Base-by-base conservation (phyloP, 2,888 invertebrate species). In the Acleris holmiana region DNA sequence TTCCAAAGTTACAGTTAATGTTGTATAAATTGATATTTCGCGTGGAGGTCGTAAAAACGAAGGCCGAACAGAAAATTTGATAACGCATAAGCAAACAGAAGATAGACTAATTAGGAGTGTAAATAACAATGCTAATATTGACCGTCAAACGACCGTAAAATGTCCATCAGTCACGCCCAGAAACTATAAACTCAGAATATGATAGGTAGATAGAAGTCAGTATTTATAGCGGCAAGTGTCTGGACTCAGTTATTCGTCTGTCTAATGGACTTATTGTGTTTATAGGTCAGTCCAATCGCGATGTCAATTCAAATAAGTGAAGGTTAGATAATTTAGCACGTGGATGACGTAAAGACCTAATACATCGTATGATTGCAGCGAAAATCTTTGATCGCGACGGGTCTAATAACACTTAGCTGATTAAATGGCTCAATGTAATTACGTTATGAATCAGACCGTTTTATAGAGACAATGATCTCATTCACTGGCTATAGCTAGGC, bases 211-310 rank as follows among this genome's bases (percentile, higher is more conserved):
- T 15, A 29, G 35, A 4, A 35, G 35, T 13, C 69, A 70, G 73
- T 76, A 80, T 80, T 79, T 79, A 82, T 75, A 75, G 71, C 69
- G 68, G 21, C 55, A 53, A 73, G 76, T 74, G 74, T 76, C 76
- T 77, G 72, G 71, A 72, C 74, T 70, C 76, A 75, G 76, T 77
- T 69, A 79, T 78, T 77, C 70, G 49, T 54, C 69, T 71, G 70
- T 73, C 71, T 83, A 80, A 85, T 82, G 80, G 76, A 68, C 67
- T 76, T 82, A 83, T 80, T 81, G 77, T 76, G 71, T 71, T 65
- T 66, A 66, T 71, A 62, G 65, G 70, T 79, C 74, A 72, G 74
- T 71, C 72, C 73, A 69, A 63, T 65, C 69, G 72, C 71, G 48
- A 53, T 67, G 60, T 68, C 70, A 67, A 55, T 66, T 55, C 49